Conservation (phyloP, 1,140 invertebrate species). For the Bombus terrestris region DNA sequence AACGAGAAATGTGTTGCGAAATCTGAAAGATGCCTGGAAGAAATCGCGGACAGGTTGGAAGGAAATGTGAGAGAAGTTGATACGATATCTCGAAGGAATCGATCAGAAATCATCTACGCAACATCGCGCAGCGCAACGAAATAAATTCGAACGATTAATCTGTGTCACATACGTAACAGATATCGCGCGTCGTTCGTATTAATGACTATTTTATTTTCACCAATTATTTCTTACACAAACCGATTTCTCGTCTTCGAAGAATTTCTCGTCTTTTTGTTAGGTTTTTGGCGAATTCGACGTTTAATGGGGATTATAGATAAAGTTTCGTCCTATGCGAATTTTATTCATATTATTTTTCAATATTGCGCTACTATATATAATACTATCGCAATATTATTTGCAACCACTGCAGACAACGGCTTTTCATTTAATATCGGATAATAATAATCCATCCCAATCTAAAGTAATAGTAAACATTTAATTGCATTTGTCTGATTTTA, state of each 20-base stretch:
- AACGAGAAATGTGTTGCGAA: not conserved
- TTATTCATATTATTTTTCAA: not conserved
- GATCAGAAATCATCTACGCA: not conserved
- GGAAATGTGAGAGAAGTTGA: slow-evolving; percentile 1
- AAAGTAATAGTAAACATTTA: not conserved
- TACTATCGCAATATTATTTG: no score
- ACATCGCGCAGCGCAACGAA: not conserved
- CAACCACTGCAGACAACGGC: no score
- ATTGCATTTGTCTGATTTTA: not conserved
- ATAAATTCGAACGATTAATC: slow-evolving; percentile 1
- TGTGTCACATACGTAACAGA: not conserved
- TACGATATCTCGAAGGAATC: slow-evolving; percentile 2
- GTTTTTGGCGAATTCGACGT: not conserved
- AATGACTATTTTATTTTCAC: not conserved
- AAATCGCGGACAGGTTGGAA: not conserved
- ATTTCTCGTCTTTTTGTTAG: not conserved
- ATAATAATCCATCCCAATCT: not conserved
- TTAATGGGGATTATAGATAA: not conserved
- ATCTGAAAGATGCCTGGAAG: not conserved
- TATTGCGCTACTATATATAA: no score
- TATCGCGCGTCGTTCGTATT: no score
- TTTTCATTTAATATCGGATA: no score
- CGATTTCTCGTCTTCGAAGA: not conserved
- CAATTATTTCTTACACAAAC: not conserved
- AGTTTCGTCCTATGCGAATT: not conserved